These are phyloP conservation scores for Cydia fagiglandana DNA, from an alignment of 1,140 invertebrate species.

Conservation along the genomic window DNA sequence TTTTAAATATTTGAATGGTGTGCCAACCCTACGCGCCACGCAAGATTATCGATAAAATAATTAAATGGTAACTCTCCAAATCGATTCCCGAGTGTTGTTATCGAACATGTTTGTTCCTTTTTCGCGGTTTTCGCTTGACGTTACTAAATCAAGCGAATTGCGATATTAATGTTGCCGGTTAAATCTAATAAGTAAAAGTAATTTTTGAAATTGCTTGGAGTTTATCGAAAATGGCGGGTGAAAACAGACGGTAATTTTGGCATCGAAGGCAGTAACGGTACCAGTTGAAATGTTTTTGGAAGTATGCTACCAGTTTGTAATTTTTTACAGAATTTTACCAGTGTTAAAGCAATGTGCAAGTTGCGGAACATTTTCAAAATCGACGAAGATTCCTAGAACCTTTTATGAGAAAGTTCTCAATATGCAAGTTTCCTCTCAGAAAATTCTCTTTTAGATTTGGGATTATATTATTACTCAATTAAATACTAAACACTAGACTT, in stretches of 20 bases:
- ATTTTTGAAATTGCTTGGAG: constrained; percentile 19
- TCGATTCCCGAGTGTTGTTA: constrained; percentile 78
- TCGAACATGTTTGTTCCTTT: constrained; percentile 71
- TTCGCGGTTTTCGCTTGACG: constrained; percentile 48
- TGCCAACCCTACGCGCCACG: constrained; percentile 51
- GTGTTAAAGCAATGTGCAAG: no score
- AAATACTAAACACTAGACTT: no score
- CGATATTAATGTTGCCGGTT: constrained; percentile 25
- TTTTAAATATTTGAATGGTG: constrained; percentile 38
- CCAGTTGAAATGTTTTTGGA: background rate
- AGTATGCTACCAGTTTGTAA: background rate
- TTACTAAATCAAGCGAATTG: constrained; percentile 23
- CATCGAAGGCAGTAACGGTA: background rate
- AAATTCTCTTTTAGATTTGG: no score
- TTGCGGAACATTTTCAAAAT: no score
- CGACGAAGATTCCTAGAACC: no score
- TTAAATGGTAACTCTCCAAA: constrained; percentile 79
- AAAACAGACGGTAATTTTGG: background rate
- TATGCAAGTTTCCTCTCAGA: no score
- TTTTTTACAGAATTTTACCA: background rate
- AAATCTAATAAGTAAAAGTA: constrained; percentile 32
- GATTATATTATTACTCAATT: no score
- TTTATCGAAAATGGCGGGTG: constrained; percentile 5
- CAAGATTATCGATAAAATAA: constrained; percentile 79
- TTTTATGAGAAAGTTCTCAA: no score